Evolutionary conservation across 2,888 invertebrate genomes (phyloP).

Genomic region (Heliothis peltigera): DNA sequence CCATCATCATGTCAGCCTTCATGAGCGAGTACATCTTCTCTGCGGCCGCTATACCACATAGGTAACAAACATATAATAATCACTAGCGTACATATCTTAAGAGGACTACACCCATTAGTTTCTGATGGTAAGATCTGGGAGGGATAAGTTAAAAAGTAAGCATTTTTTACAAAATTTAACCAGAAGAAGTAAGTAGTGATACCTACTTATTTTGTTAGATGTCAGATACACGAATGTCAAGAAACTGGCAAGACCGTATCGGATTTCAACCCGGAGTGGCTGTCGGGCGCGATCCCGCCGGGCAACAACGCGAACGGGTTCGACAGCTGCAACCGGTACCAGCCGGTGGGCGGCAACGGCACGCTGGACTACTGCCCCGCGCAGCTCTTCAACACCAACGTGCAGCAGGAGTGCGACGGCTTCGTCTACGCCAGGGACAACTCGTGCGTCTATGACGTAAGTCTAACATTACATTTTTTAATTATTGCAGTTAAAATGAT

Average conservation of each 20-base stretch:
- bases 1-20: conserved; percentile 91
- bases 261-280: conserved; percentile 80
- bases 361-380: conserved; percentile 73
- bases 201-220: conserved; percentile 71
- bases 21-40: conserved; percentile 93
- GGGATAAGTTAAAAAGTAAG: too few species aligned
- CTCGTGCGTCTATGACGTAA: conserved; percentile 82
- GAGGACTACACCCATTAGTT: too few species aligned
- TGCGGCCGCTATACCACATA: conserved; percentile 92
- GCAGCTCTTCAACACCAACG: conserved; percentile 65
- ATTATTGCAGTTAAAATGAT: too few species aligned
- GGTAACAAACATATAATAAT: too few species aligned
- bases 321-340: conserved; percentile 84
- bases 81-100: too few species aligned
- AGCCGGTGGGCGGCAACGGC: conserved; percentile 67
- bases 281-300: conserved; percentile 81
- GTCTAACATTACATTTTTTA: conserved; percentile 41
- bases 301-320: conserved; percentile 67
- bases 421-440: conserved; percentile 78
- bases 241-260: conserved; percentile 70
- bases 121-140: too few species aligned
- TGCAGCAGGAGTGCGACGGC: conserved; percentile 66
- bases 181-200: too few species aligned
- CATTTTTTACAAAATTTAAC: too few species aligned
- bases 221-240: conserved; percentile 88